Evolutionary conservation across 2,113 vertebrate genomes (phyloP).

Genomic region (Pterocles burchelli): DNA sequence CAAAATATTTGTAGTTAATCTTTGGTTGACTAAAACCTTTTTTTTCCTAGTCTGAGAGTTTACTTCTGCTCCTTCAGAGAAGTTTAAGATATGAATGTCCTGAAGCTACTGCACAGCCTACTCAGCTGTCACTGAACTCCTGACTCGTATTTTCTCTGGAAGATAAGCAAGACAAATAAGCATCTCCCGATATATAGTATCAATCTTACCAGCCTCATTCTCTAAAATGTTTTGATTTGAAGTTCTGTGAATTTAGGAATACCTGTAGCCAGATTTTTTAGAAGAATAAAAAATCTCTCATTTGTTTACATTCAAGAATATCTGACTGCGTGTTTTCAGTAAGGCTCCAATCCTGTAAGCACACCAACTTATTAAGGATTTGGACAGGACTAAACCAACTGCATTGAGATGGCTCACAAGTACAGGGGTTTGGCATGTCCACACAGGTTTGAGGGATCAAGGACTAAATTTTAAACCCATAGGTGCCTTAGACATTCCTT

Average conservation of each 20-base stretch:
- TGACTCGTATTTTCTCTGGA: not conserved
- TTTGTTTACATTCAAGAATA: not conserved
- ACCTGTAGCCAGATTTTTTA: not conserved
- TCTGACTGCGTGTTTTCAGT: not conserved
- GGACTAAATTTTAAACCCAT: not conserved
- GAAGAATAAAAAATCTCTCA: not conserved
- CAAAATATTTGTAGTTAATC: not conserved
- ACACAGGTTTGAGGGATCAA: not conserved
- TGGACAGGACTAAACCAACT: not conserved
- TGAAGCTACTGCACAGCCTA: not conserved
- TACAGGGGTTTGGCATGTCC: not conserved
- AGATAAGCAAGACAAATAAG: not conserved
- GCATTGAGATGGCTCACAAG: not conserved
- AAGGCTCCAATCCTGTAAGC: not conserved
- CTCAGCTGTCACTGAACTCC: not conserved
- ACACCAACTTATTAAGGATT: not conserved
- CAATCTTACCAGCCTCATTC: not conserved
- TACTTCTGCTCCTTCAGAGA: not conserved
- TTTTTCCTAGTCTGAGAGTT: not conserved
- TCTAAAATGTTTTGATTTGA: not conserved
- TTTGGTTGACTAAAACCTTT: not conserved
- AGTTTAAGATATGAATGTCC: not conserved
- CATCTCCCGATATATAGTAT: not conserved
- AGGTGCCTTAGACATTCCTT: not conserved
- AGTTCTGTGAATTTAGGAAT: not conserved